Conservation (phyloP, 2,797 vertebrate genomes). For the Spea hammondii region DNA sequence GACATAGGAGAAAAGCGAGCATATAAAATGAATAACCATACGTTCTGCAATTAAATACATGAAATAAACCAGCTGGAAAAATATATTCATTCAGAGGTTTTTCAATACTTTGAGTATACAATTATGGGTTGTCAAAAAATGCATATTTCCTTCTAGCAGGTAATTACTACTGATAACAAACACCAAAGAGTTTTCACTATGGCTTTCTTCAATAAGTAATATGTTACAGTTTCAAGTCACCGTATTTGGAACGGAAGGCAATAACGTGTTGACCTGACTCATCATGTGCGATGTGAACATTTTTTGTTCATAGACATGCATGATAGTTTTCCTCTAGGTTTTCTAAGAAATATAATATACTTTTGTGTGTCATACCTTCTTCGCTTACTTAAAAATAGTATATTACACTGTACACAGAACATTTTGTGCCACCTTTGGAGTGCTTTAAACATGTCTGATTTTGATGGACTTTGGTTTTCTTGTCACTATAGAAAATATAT, state of each 20-base stretch:
- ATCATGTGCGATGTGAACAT: background rate
- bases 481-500: too few relatives aligned
- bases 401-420: background rate
- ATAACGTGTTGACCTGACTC: slow-evolving; percentile 16
- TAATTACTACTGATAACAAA: slow-evolving; percentile 49
- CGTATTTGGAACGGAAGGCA: slow-evolving; percentile 10
- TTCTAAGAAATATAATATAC: background rate
- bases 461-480: too few relatives aligned
- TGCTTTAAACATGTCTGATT: too few relatives aligned
- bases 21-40: slow-evolving; percentile 39
- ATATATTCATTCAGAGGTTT: slow-evolving; percentile 43
- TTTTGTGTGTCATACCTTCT: background rate
- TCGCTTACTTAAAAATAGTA: background rate
- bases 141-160: slow-evolving; percentile 39
- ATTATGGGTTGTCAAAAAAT: slow-evolving; percentile 49
- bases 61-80: slow-evolving; percentile 40
- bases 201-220: slow-evolving; percentile 25
- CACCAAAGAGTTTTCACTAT: slow-evolving; percentile 16
- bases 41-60: slow-evolving; percentile 47
- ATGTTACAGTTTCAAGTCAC: slow-evolving; percentile 20
- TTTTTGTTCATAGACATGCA: background rate
- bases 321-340: background rate
- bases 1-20: slow-evolving; percentile 19
- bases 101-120: slow-evolving; percentile 36
- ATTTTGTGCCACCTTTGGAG: background rate